Conservation (phyloP, 2,888 invertebrate genomes). For the Mythimna ferrago region DNA sequence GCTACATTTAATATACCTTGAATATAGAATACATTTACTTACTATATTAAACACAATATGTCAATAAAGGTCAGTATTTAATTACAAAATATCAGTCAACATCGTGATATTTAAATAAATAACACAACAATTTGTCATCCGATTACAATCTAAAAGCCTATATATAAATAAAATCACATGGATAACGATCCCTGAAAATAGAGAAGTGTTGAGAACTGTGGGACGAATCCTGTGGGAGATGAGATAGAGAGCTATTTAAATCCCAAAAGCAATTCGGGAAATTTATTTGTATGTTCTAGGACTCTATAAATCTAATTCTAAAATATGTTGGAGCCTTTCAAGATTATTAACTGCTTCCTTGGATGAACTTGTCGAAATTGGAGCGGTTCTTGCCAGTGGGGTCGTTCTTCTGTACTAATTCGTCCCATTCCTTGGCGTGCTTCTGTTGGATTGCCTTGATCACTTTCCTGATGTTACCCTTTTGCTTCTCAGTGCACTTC, state of each 20-base stretch:
- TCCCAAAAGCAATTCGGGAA: slow-evolving; percentile 15
- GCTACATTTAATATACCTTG: background rate
- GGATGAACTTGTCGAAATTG: slow-evolving; percentile 91
- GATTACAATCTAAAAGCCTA: slow-evolving; percentile 59
- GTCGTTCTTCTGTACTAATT: slow-evolving; percentile 93
- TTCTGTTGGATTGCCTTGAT: slow-evolving; percentile 92
- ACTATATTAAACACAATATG: background rate
- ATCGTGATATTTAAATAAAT: slow-evolving; percentile 72
- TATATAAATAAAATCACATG: slow-evolving; percentile 69
- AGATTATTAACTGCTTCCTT: slow-evolving; percentile 74
- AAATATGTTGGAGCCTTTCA: background rate
- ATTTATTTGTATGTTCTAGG: slow-evolving; percentile 19
- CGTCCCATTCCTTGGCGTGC: slow-evolving; percentile 92
- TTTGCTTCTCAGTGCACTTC: slow-evolving; percentile 93
- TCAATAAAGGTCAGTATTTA: slow-evolving; percentile 55
- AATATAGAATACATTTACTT: background rate
- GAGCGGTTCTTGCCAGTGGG: slow-evolving; percentile 91
- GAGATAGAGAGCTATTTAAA: slow-evolving; percentile 48
- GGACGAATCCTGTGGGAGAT: slow-evolving; percentile 16
- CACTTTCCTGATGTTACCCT: slow-evolving; percentile 91
- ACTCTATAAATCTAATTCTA: slow-evolving; percentile 31
- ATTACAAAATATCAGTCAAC: slow-evolving; percentile 77
- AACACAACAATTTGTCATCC: slow-evolving; percentile 65
- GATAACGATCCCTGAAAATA: slow-evolving; percentile 38
- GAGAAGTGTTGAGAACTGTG: slow-evolving; percentile 17